Base-by-base conservation (phyloP, 2,888 invertebrate genomes). In the Troglohyphantes excavatus region DNA sequence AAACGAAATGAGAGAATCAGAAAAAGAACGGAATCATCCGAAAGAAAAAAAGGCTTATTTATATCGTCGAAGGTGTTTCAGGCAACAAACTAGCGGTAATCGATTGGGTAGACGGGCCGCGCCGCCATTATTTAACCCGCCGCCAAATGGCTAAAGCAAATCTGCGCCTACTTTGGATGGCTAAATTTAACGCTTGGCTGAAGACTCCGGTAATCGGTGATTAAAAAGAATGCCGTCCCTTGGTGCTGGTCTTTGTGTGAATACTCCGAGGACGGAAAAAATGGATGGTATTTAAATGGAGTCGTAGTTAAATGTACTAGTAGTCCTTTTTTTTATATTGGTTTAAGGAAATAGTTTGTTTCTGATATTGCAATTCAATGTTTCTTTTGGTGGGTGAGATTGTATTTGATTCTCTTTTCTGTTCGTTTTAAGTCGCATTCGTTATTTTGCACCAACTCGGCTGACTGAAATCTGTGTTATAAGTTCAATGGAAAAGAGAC, bases 151-250 rank as follows among this genome's bases (percentile, higher is more conserved):
- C 27, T 46, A 46, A 46, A 67, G 65, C 65, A 79, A 79, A 79
- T 81, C 70, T 46, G 26, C 65, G 43, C 79, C 27, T 79, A 46
- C 67, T 65, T 67, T 39, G 53, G 59, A 53, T 27, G 81, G 33
- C 53, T 68, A 23, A 68, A 81, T 81, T 79, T 65, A 67, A 67
- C 67, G 79, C 79, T 67, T 46, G 39, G 67, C n/a, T 79, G 67
- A 43, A 65, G 67, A 65, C 67, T 65, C 43, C 26, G 33, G 27
- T 46, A 53, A 68, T 81, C 68, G 59, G 70, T 70, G 81, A 81
- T 81, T 81, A 81, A 67, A 67, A 67, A 68, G 81, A 68, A 68
- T 23, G 63, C 17, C 9, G 13, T 33, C 19, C 13, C 21, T 13
- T 11, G 68, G 33, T 33, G 43, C 29, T 67, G n/a, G 33, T 23